These are phyloP conservation scores for Rhabdornis inornatus DNA, from an alignment of 2,113 vertebrate species.

Conservation along the genomic window DNA sequence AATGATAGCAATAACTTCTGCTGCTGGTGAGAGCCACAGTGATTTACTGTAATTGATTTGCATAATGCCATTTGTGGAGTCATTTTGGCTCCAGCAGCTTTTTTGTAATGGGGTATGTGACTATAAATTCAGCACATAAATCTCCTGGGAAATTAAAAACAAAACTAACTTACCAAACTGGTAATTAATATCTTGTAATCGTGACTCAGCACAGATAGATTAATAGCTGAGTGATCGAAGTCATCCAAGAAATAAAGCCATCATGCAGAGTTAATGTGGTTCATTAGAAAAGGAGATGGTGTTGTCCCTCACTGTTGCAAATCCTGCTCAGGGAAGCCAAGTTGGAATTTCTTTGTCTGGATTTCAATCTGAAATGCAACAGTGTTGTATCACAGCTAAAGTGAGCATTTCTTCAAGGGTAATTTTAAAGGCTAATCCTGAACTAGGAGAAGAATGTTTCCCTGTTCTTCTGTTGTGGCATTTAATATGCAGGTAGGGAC, in stretches of 20 bases:
- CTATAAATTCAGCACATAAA: background rate
- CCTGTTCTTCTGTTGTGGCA: background rate
- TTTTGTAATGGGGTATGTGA: background rate
- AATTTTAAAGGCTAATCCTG: background rate
- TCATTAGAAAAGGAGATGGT: background rate
- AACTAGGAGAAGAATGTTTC: background rate
- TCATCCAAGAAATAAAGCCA: background rate
- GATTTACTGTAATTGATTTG: conserved; percentile 31
- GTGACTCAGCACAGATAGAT: conserved; percentile 38
- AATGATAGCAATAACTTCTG: conserved; percentile 14
- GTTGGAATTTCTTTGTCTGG: background rate
- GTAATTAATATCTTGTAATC: conserved; percentile 44
- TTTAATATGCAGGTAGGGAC: background rate
- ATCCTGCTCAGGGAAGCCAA: background rate
- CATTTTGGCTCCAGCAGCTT: background rate
- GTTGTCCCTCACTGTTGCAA: background rate
- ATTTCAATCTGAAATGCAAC: background rate
- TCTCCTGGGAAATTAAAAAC: conserved; percentile 45
- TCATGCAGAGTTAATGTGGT: background rate
- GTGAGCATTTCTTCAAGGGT: background rate
- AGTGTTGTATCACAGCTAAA: fast-evolving
- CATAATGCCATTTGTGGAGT: conserved; percentile 25
- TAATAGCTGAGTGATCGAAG: background rate
- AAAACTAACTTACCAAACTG: conserved; percentile 34
- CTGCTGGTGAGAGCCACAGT: background rate